These are phyloP conservation scores for Gnatocerus cornutus DNA, from an alignment of 2,888 invertebrate genomes.

Conservation along the genomic window DNA sequence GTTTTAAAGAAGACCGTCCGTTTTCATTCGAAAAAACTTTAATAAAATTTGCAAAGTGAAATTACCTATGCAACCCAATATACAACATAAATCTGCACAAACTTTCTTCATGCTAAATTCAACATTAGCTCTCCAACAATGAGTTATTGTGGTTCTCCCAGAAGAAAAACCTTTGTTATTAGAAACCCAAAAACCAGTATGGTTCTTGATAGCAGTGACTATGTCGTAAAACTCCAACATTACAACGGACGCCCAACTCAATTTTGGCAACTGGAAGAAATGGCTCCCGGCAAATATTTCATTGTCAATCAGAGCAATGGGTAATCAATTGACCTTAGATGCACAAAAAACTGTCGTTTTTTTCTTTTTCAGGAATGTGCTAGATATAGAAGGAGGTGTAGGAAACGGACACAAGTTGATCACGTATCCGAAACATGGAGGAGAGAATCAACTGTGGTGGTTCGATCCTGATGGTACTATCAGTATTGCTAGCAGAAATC, in stretches of 20 bases:
- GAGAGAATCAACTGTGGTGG: constrained; percentile 21
- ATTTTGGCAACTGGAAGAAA: constrained; percentile 19
- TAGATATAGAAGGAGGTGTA: constrained; percentile 17
- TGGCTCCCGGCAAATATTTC: constrained; percentile 2
- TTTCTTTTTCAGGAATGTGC: constrained; percentile 9
- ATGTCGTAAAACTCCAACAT: constrained; percentile 16
- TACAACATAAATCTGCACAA: no score
- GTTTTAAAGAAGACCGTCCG: no score
- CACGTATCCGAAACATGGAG: constrained; percentile 16
- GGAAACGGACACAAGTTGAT: constrained; percentile 1
- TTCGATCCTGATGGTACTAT: constrained; percentile 24
- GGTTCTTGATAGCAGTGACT: constrained; percentile 13
- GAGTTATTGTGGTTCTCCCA: no score
- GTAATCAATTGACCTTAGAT: not conserved
- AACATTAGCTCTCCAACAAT: no score
- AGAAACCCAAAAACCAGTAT: constrained; percentile 16
- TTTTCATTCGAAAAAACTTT: no score
- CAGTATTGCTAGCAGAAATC: constrained; percentile 10
- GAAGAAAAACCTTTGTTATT: constrained; percentile 10
- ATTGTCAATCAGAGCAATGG: constrained; percentile 17
- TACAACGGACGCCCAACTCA: constrained; percentile 12
- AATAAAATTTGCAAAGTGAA: no score
- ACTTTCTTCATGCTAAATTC: no score
- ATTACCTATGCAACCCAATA: no score
- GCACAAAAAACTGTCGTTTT: not conserved